Conservation (phyloP, 2,797 vertebrate species). For the Gymnoscopelus braueri region DNA sequence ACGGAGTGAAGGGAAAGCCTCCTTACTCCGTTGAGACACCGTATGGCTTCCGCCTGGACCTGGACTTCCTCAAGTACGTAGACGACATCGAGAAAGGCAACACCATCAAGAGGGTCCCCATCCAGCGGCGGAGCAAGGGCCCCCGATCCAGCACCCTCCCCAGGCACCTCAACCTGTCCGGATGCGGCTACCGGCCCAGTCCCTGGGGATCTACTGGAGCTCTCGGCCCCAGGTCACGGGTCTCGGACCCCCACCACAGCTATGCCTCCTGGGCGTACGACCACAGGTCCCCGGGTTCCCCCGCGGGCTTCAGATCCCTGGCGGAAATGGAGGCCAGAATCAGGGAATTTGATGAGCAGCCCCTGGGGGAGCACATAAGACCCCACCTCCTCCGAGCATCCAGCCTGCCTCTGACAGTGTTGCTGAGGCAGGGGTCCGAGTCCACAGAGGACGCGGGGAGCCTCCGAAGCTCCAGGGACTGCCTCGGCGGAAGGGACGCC, state of each 20-base stretch:
- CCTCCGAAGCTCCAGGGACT: conserved; percentile 44
- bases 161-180: conserved; percentile 90
- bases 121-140: conserved; percentile 89
- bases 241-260: conserved; percentile 68
- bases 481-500: conserved; percentile 61
- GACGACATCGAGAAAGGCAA: conserved; percentile 98
- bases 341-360: conserved; percentile 77
- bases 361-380: conserved; percentile 77
- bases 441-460: conserved; percentile 73
- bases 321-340: conserved; percentile 75
- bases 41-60: conserved; percentile 93
- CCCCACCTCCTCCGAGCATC: conserved; percentile 92
- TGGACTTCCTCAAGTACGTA: conserved; percentile 99
- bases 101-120: conserved; percentile 91
- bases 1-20: conserved; percentile 81
- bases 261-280: conserved; percentile 54
- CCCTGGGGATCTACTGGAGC: conserved; percentile 84
- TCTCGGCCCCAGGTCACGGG: conserved; percentile 76
- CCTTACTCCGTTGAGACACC: conserved; percentile 95
- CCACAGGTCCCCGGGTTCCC: conserved; percentile 37
- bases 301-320: conserved; percentile 57
- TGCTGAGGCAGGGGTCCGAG: conserved; percentile 76
- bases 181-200: conserved; percentile 72
- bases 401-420: conserved; percentile 89
- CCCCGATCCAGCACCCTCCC: conserved; percentile 89